These are phyloP conservation scores for Epinephelus cyanopodus DNA, from an alignment of 2,113 vertebrate genomes.

Conservation along the genomic window DNA sequence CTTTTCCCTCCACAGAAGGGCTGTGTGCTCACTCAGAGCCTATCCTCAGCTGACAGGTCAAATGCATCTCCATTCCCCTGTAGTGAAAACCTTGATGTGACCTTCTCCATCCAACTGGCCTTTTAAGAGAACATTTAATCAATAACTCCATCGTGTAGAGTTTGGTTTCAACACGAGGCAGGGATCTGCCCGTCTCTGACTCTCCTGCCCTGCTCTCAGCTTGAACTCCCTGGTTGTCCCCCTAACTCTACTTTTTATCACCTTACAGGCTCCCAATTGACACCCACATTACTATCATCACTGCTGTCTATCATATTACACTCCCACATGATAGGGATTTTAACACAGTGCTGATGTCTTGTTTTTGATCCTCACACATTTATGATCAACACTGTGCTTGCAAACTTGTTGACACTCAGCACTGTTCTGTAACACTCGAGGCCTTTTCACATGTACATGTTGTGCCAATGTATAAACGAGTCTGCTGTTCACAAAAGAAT, in stretches of 20 bases:
- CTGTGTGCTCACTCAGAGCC: conserved; percentile 41
- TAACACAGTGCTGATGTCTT: not conserved
- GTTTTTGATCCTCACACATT: not conserved
- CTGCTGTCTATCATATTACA: not conserved
- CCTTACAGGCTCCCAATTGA: not conserved
- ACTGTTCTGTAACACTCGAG: not conserved
- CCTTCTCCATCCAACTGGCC: conserved; percentile 65
- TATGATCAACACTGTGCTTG: not conserved
- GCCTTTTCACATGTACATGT: conserved; percentile 3
- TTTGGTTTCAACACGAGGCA: conserved; percentile 57
- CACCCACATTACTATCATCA: not conserved
- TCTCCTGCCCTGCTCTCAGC: conserved; percentile 8
- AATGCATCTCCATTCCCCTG: conserved; percentile 64
- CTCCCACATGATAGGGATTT: not conserved
- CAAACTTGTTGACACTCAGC: not conserved
- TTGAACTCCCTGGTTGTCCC: conserved; percentile 4
- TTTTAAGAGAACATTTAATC: conserved; percentile 76
- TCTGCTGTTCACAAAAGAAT: not conserved
- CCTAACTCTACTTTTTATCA: conserved; percentile 21
- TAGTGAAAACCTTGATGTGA: conserved; percentile 68
- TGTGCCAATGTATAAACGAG: not conserved
- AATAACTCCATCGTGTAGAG: conserved; percentile 63
- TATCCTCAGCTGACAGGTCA: conserved; percentile 64
- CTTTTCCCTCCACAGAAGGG: conserved; percentile 21
- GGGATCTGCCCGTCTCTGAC: conserved; percentile 33